Evolutionary conservation across 2,888 invertebrate genomes (phyloP), one percentile per base, ranked within the genome.

Genomic region (Cryptus armator): DNA sequence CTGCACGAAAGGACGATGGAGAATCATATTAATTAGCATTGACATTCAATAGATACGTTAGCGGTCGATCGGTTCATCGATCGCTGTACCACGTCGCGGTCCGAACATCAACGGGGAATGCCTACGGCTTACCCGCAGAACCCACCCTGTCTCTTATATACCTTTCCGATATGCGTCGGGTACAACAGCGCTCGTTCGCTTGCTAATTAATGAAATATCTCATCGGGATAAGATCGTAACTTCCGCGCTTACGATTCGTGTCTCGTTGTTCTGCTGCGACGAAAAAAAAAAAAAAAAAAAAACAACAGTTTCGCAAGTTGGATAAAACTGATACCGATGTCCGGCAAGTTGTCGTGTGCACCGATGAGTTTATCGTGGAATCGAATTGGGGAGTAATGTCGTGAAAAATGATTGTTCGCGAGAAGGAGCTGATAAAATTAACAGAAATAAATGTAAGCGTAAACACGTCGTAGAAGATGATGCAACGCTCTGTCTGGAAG

Each of bases 11-110:
- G 10, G 19, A 46, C 62, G 64, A 48, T 29, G 32, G 12, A 14
- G 59, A 32, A 24, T 72, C 32, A 82, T 85, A 85, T 85, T 85
- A 86, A 86, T 86, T 86, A 85, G 82, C 82, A 76, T 75, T 82
- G 82, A 82, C 86, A 82, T 86, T 85, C 74, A 82, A 85, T 86
- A 85, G 86, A 79, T 84, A 77, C 75, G 76, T 77, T 80, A 76
- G 76, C 71, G 59, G 46, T 75, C 68, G 44, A 46, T 84, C 74
- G 29, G 68, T 62, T 19, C 59, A 32, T 59, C 59, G 59, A 59
- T 59, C 29, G 59, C 24, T 19, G 56, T 16, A 19, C 14, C 14
- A 14, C 32, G 59, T 59, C 14, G 56, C n/a, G 29, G 29, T 14
- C 12, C 59, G 59, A 32, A 14, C 29, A 12, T 32, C 59, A 14